Conservation (phyloP, 2,113 vertebrate species). For the Eulemur macaco region DNA sequence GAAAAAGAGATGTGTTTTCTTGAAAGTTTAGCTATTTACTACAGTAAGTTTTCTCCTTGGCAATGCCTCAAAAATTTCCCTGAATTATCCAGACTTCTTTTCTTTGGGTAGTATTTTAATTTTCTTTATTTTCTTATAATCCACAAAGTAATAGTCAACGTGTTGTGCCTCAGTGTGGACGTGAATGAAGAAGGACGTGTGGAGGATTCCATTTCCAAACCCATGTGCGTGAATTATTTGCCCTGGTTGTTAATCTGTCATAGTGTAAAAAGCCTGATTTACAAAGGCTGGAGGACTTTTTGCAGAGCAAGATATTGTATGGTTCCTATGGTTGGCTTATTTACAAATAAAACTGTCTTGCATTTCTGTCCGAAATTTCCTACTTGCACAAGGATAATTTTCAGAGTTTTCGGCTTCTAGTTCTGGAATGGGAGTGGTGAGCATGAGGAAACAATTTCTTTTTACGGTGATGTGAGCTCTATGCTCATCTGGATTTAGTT, state of each 20-base stretch:
- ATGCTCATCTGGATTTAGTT: conserved; percentile 75
- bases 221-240: conserved; percentile 6
- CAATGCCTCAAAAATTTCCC: conserved; percentile 36
- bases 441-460: conserved; percentile 76
- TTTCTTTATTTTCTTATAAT: conserved; percentile 58
- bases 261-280: conserved; percentile 35
- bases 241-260: conserved; percentile 48
- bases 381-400: conserved; percentile 43
- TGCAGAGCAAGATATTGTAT: neutral
- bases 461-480: conserved; percentile 55
- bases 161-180: neutral
- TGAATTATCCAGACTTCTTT: conserved; percentile 48
- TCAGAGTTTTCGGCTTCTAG: conserved; percentile 55
- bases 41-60: conserved; percentile 24
- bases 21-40: conserved; percentile 47
- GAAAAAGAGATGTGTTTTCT: conserved; percentile 27
- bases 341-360: conserved; percentile 67
- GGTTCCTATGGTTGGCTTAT: conserved; percentile 28
- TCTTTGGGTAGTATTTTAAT: conserved; percentile 49
- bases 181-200: neutral
- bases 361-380: conserved; percentile 50
- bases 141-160: conserved; percentile 19
- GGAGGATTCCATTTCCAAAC: conserved; percentile 9
- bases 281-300: conserved; percentile 11
- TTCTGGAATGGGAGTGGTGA: conserved; percentile 32